phyloP scores from a whole-genome alignment of 2,113 vertebrate species.

The Perccottus glenii region DNA sequence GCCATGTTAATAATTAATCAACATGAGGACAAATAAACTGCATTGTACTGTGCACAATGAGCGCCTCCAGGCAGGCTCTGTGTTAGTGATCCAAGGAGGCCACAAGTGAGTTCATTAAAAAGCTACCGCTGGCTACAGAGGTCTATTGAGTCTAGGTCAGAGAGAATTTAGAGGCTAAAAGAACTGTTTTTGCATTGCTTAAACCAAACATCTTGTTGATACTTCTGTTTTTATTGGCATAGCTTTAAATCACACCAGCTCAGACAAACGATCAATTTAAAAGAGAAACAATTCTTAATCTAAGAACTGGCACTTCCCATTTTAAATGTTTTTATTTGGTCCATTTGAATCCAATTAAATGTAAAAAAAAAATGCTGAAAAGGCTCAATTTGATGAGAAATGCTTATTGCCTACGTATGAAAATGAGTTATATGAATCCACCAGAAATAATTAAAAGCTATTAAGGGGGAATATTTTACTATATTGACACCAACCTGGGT shows the following conservation, averaged over 20 bases:
- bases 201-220: neutral
- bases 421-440: no score
- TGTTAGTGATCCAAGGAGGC: constrained; percentile 21
- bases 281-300: no score
- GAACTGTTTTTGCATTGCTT: neutral
- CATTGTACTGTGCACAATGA: constrained; percentile 17
- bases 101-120: constrained; percentile 55
- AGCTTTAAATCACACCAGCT: no score
- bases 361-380: neutral
- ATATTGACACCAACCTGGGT: constrained; percentile 81
- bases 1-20: constrained; percentile 35
- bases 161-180: neutral
- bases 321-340: no score
- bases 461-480: neutral
- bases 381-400: no score
- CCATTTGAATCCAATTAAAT: no score
- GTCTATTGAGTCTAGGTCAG: neutral
- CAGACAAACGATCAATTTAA: no score
- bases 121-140: constrained; percentile 30
- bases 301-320: no score
- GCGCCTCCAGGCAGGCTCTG: constrained; percentile 33
- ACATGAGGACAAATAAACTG: constrained; percentile 28
- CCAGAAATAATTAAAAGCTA: neutral
- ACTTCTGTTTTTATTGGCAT: no score
- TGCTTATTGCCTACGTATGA: no score